phyloP scores from a whole-genome alignment of 2,888 invertebrate species.

The Cyclophora punctaria region DNA sequence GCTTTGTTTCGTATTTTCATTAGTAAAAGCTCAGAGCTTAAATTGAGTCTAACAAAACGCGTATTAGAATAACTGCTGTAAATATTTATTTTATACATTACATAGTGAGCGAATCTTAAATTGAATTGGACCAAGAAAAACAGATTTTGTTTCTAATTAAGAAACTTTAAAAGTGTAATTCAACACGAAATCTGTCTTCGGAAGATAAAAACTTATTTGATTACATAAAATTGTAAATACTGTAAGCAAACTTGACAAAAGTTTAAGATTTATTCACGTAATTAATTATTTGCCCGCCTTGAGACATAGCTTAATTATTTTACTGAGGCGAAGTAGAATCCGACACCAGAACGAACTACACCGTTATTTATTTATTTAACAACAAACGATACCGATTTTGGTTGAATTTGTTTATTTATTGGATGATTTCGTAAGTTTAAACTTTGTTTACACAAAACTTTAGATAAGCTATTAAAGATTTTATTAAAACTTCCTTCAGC shows the following conservation, averaged over 20 bases:
- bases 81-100: too few relatives aligned
- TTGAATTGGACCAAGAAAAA: background rate
- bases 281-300: constrained; percentile 53
- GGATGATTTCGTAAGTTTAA: too few relatives aligned
- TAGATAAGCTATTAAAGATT: too few relatives aligned
- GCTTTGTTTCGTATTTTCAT: too few relatives aligned
- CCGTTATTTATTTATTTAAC: constrained; percentile 15
- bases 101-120: too few relatives aligned
- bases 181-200: constrained; percentile 17
- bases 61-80: too few relatives aligned
- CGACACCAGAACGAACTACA: constrained; percentile 10
- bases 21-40: too few relatives aligned
- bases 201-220: constrained; percentile 23
- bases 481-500: too few relatives aligned
- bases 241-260: constrained; percentile 48
- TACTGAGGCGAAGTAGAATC: constrained; percentile 45
- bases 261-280: constrained; percentile 53
- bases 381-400: constrained; percentile 13
- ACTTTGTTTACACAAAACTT: too few relatives aligned
- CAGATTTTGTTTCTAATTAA: constrained; percentile 17
- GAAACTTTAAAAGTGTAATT: constrained; percentile 20
- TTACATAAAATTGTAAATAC: constrained; percentile 38
- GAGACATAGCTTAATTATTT: constrained; percentile 55
- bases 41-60: too few relatives aligned
- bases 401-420: background rate